These are phyloP conservation scores for Agonopterix arenella DNA, from an alignment of 2,888 invertebrate genomes.

Conservation along the genomic window DNA sequence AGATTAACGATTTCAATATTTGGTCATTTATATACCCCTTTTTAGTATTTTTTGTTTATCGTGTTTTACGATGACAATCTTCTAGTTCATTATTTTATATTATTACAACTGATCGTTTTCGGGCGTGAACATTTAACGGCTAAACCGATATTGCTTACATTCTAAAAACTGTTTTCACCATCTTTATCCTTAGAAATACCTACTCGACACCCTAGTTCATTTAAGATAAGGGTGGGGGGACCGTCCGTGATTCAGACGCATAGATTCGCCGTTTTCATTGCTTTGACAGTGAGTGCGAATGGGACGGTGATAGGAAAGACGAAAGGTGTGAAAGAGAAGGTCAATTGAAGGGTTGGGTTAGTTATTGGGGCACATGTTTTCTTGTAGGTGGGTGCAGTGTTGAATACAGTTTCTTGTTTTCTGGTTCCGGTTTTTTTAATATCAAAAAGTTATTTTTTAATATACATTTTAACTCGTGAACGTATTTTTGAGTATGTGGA, in stretches of 20 bases:
- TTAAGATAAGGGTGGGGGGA: constrained; percentile 62
- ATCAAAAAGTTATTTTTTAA: not conserved
- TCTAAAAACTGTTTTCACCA: constrained; percentile 2
- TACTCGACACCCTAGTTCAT: constrained; percentile 64
- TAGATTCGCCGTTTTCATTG: constrained; percentile 72
- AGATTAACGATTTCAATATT: no score
- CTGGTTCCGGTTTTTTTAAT: not conserved
- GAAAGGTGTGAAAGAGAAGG: constrained; percentile 39
- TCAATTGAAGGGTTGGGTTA: constrained; percentile 53
- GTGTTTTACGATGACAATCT: no score
- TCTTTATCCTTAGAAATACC: constrained; percentile 24
- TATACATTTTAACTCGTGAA: not conserved
- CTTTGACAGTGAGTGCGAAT: constrained; percentile 56
- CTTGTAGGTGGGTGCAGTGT: constrained; percentile 36
- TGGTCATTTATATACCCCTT: no score
- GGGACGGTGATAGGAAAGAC: constrained; percentile 31
- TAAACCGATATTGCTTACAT: no score
- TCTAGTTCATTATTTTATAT: no score
- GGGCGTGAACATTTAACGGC: no score
- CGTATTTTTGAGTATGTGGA: no score
- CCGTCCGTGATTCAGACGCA: constrained; percentile 67
- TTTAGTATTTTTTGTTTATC: no score
- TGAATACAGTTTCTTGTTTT: constrained; percentile 38
- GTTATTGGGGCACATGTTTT: constrained; percentile 57
- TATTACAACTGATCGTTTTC: no score